Percentiles rank a stretch among this genome's conserved stretches.
Evolutionary conservation across 1,140 invertebrate genomes (phyloP).

Genomic region (Bombus consobrinus): DNA sequence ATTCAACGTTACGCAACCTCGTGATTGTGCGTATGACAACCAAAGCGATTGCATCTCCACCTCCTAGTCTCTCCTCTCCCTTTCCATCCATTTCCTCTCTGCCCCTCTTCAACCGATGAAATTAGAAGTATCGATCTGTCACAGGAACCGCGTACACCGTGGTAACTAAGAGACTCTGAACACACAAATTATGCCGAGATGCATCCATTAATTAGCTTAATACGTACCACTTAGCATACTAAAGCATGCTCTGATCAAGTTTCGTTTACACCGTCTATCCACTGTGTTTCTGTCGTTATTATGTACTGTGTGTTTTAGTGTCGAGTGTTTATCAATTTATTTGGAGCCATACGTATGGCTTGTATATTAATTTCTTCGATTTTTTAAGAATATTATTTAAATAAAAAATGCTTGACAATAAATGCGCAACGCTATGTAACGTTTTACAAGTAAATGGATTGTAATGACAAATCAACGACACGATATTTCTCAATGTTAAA

Average conservation of each 20-base stretch:
- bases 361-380: too few species aligned
- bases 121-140: slow-evolving; percentile 75
- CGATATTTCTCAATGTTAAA: too few species aligned
- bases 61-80: neutral
- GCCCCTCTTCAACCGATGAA: slow-evolving; percentile 34
- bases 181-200: slow-evolving; percentile 50
- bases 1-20: slow-evolving; percentile 32
- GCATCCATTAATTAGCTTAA: slow-evolving; percentile 73
- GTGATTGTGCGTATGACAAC: slow-evolving; percentile 36
- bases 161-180: slow-evolving; percentile 16
- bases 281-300: neutral
- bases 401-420: too few species aligned
- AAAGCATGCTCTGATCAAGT: slow-evolving; percentile 32
- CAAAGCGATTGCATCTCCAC: slow-evolving; percentile 48
- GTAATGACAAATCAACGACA: too few species aligned
- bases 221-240: slow-evolving; percentile 62
- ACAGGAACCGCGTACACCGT: slow-evolving; percentile 33
- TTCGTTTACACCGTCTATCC: slow-evolving; percentile 9
- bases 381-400: too few species aligned
- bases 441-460: too few species aligned
- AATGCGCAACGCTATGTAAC: too few species aligned
- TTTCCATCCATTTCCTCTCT: neutral
- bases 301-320: neutral
- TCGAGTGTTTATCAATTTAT: neutral
- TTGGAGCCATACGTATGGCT: neutral